A percentile compares a stretch with the other conserved stretches of the same genome.
phyloP scores from a whole-genome alignment of 1,140 invertebrate genomes.

The Tetramorium alpestre region DNA sequence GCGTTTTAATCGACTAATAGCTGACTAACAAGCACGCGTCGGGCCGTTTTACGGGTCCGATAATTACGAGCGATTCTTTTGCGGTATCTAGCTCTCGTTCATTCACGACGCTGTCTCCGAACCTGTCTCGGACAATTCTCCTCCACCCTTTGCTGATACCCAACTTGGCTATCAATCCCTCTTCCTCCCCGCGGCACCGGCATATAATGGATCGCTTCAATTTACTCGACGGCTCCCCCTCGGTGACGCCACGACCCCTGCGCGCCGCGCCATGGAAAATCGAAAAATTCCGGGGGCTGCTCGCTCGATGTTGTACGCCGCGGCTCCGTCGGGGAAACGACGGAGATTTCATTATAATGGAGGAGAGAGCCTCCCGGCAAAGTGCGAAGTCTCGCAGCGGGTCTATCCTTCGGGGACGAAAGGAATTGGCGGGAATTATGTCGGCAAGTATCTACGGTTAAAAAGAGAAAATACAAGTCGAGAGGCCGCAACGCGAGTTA shows the following conservation, averaged over 20 bases:
- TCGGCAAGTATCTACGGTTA: conserved; percentile 40
- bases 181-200: conserved; percentile 38
- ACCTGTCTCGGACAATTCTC: conserved; percentile 44
- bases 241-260: conserved; percentile 38
- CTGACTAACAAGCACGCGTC: conserved; percentile 18
- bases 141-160: conserved; percentile 46
- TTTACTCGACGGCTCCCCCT: conserved; percentile 72
- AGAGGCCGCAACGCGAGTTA: conserved; percentile 6
- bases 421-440: conserved; percentile 57
- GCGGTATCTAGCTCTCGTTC: neutral
- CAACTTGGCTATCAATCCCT: conserved; percentile 27
- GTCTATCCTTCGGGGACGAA: conserved; percentile 28
- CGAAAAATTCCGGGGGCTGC: conserved; percentile 68
- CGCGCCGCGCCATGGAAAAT: conserved; percentile 63
- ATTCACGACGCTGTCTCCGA: conserved; percentile 7
- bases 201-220: conserved; percentile 79
- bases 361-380: conserved; percentile 36
- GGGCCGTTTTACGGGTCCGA: neutral
- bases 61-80: conserved; percentile 46
- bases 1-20: conserved; percentile 19
- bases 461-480: conserved; percentile 12
- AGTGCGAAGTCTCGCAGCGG: conserved; percentile 51
- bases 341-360: conserved; percentile 66
- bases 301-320: conserved; percentile 22
- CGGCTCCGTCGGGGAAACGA: conserved; percentile 36